Conservation (phyloP, 2,797 vertebrate genomes). For the Eulemur mongoz region DNA sequence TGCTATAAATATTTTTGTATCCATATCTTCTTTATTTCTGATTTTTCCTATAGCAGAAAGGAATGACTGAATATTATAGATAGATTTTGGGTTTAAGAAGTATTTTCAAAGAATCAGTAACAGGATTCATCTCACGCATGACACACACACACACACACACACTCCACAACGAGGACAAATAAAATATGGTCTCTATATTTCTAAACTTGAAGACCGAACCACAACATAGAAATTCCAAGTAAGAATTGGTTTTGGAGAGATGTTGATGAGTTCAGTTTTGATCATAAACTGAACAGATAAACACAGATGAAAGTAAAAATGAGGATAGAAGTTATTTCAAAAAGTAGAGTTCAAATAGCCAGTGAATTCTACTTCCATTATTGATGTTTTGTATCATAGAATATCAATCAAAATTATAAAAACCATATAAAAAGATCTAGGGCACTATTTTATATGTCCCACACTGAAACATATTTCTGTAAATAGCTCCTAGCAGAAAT, state of each 20-base stretch:
- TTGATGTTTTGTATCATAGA: conserved; percentile 30
- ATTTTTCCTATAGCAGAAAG: conserved; percentile 2
- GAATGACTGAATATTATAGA: neutral
- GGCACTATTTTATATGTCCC: neutral
- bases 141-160: neutral
- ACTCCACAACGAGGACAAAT: neutral
- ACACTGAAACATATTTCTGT: neutral
- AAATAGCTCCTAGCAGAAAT: neutral
- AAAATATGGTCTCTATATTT: neutral
- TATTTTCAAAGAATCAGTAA: neutral
- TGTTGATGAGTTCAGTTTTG: neutral
- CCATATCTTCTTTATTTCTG: neutral
- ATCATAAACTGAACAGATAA: conserved; percentile 8
- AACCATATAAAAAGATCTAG: neutral
- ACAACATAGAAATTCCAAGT: conserved; percentile 17
- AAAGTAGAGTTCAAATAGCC: neutral
- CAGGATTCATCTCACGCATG: neutral
- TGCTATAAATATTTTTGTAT: conserved; percentile 18
- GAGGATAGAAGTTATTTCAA: neutral
- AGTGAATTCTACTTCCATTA: conserved; percentile 24
- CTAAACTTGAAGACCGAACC: conserved; percentile 19
- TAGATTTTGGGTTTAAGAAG: conserved; percentile 34
- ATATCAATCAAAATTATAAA: neutral
- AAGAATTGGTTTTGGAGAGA: neutral
- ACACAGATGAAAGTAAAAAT: conserved; percentile 31